Evolutionary conservation across 2,797 vertebrate genomes (phyloP), one percentile per base, ranked within the genome.

Genomic region (Gymnopithys bicolor): DNA sequence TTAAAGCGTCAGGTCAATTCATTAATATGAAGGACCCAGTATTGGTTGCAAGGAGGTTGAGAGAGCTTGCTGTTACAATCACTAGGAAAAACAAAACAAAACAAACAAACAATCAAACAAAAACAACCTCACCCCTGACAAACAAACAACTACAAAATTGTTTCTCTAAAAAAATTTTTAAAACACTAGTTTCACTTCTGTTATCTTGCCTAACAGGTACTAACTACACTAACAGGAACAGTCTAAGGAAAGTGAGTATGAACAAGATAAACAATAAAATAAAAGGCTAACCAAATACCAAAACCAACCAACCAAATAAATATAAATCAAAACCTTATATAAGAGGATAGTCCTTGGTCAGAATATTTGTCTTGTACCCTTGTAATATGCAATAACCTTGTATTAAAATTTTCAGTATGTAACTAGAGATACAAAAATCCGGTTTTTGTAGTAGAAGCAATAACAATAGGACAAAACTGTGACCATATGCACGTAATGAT

Each of bases 311-410:
- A 43, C 8, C 14, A 24, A 46, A 46, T 11, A 46, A 46, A 66
- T 27, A 33, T 7, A 66, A 37, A 69, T 24, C 10, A 30, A 59
- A 43, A 13, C 3, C 3, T 6, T 43, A 1, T 13, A 12, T 19
- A 67, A 80, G 5, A 39, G 1, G 9, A 22, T 10, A 64, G 10
- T 27, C 7, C 21, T 71, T 2, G 1, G 9, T 10, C 16, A 5
- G 5, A 66, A 58, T 41, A 6, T 58, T 69, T 73, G 1, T 51
- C 27, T 77, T 66, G 9, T 33, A 46, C 3, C 30, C 75, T 81
- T 63, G 33, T 14, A 78, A 27, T 0, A 8, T 37, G 11, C 6
- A n/a, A 2, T 53, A 79, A 64, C 0, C 0, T 56, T 53, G 5
- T n/a, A 46, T 69, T 87, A 7, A 69, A 64, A 28, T 49, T 69